Percentiles rank a stretch among this genome's conserved stretches.
Evolutionary conservation across 2,888 invertebrate species (phyloP).

Genomic region (Heliconius sara): DNA sequence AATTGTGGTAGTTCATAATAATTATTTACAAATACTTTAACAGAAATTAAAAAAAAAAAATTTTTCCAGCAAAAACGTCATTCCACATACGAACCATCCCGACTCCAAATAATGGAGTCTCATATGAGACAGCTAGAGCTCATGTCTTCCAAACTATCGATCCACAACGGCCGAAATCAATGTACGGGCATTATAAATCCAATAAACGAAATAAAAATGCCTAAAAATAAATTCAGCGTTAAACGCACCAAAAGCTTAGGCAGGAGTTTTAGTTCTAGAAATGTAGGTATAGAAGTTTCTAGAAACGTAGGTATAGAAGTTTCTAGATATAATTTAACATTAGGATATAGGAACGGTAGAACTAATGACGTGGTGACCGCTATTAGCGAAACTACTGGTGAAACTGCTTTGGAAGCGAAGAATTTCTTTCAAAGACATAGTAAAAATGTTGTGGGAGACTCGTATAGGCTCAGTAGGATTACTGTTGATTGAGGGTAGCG

Average conservation of each 20-base stretch:
- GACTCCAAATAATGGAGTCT: constrained; percentile 57
- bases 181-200: constrained; percentile 78
- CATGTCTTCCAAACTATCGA: constrained; percentile 24
- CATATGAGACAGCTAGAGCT: constrained; percentile 48
- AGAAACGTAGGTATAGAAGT: constrained; percentile 62
- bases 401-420: constrained; percentile 67
- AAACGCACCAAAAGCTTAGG: constrained; percentile 75
- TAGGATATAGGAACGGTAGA: constrained; percentile 65
- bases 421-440: constrained; percentile 69
- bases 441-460: constrained; percentile 71
- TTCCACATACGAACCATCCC: constrained; percentile 63
- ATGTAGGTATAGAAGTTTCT: constrained; percentile 59
- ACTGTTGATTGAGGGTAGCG: constrained; percentile 67
- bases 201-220: constrained; percentile 72
- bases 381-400: constrained; percentile 65
- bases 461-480: constrained; percentile 69
- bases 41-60: too few species aligned
- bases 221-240: constrained; percentile 70
- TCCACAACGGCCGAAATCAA: constrained; percentile 44
- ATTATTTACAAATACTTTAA: too few species aligned
- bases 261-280: constrained; percentile 66
- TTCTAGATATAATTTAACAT: constrained; percentile 70
- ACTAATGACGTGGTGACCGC: constrained; percentile 78
- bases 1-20: too few species aligned
- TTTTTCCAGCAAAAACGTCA: constrained; percentile 46